These are phyloP conservation scores for Lepidothrix coronata DNA, from an alignment of 2,113 vertebrate species.

Conservation along the genomic window DNA sequence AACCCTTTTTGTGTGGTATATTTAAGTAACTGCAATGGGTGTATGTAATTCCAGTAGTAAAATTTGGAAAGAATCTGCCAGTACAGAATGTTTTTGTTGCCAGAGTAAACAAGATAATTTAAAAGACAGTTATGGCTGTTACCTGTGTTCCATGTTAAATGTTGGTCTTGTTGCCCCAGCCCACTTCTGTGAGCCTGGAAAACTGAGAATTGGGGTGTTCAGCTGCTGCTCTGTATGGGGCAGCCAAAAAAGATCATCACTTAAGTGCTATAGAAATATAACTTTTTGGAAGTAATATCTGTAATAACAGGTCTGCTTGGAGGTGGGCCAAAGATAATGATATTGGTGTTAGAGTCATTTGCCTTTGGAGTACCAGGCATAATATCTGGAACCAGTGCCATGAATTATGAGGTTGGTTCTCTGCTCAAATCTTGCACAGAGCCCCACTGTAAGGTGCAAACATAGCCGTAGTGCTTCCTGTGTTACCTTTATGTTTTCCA, in stretches of 20 bases:
- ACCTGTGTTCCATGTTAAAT: background rate
- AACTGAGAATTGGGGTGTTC: background rate
- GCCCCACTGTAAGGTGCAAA: background rate
- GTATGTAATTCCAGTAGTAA: background rate
- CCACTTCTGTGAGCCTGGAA: background rate
- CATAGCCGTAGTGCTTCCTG: background rate
- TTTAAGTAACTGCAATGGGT: background rate
- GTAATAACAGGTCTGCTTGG: background rate
- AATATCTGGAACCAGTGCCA: background rate
- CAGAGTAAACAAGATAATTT: background rate
- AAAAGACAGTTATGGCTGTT: background rate
- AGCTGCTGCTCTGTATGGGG: background rate
- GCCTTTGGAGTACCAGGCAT: background rate
- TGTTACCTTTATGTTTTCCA: background rate
- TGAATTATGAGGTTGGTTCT: background rate
- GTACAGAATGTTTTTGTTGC: background rate
- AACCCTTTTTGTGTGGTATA: background rate
- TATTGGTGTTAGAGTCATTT: background rate
- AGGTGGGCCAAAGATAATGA: background rate
- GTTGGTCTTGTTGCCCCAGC: background rate
- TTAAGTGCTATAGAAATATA: background rate
- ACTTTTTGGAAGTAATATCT: background rate
- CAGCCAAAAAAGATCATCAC: background rate
- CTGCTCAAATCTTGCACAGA: background rate
- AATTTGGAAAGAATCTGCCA: background rate